Evolutionary conservation across 2,113 vertebrate species (phyloP), one percentile per base, ranked within the genome.

Genomic region (Calonectris borealis): DNA sequence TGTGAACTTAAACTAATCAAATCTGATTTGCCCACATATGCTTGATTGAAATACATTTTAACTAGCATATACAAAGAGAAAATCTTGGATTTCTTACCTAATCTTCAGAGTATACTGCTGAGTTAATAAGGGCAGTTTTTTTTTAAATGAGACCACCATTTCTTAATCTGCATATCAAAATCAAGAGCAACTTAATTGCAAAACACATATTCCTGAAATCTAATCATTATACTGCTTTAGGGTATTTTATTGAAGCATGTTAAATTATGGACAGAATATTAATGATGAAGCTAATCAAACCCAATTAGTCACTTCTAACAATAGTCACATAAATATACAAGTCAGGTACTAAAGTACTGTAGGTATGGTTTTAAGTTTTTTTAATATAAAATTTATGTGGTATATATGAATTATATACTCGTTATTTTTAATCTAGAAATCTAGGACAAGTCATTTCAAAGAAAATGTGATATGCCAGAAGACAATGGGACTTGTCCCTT

Each of bases 161-260:
- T 98, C 98, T 98, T 98, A 98, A 98, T 98, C 98, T 98, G 98
- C 98, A 98, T 98, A 98, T 98, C 98, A 98, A 98, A 98, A 98
- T 98, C 98, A 98, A 98, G 98, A 98, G 97, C 98, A 98, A 98
- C 98, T 98, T 98, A 98, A 98, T 98, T 98, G 98, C 98, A 98
- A 98, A 98, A 98, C 98, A 98, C 98, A 98, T 98, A 98, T 98
- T 98, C 98, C 98, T 98, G 98, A 98, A 98, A 98, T 98, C 98
- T 98, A 98, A 98, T 98, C 98, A 98, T 98, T 98, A 98, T 98
- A 98, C 98, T 98, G 98, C 98, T 98, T 98, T 98, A 98, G 98
- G 98, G 98, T 98, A 98, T 98, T 98, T 98, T 98, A 98, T 98
- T 98, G 98, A 98, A 98, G 98, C 98, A 98, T 98, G 98, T 98